Conservation (phyloP, 2,888 invertebrate species). For the Cephus runcator region DNA sequence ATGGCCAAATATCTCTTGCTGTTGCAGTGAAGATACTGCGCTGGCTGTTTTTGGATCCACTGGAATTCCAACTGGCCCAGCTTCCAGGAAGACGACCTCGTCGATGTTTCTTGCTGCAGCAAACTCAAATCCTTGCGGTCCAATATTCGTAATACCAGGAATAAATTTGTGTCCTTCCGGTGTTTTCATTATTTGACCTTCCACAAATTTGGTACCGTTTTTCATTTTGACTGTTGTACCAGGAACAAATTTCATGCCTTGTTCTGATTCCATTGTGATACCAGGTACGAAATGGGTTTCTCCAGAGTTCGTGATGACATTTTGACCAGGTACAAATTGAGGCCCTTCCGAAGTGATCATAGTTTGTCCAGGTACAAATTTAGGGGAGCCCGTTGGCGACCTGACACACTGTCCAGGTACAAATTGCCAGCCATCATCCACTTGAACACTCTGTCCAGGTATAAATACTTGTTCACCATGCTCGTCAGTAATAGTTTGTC, state of each 20-base stretch:
- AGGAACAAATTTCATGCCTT: slow-evolving; percentile 70
- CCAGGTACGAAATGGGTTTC: slow-evolving; percentile 73
- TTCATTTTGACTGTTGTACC: slow-evolving; percentile 74
- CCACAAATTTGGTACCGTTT: slow-evolving; percentile 73
- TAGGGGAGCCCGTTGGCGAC: slow-evolving; percentile 68
- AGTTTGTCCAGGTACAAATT: slow-evolving; percentile 75
- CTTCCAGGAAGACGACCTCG: slow-evolving; percentile 70
- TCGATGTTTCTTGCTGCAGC: slow-evolving; percentile 70
- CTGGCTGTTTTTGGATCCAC: slow-evolving; percentile 69
- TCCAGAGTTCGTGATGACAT: slow-evolving; percentile 67
- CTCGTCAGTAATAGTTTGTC: slow-evolving; percentile 72
- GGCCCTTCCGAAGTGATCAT: slow-evolving; percentile 72
- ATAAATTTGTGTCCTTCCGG: slow-evolving; percentile 72
- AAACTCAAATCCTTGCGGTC: slow-evolving; percentile 70
- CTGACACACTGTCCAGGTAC: slow-evolving; percentile 73
- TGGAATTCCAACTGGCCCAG: slow-evolving; percentile 69
- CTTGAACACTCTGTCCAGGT: slow-evolving; percentile 73
- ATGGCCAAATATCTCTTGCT: slow-evolving; percentile 71
- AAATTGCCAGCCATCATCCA: slow-evolving; percentile 71
- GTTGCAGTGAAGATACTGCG: slow-evolving; percentile 63
- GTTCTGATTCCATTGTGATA: slow-evolving; percentile 66
- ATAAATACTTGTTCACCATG: slow-evolving; percentile 72
- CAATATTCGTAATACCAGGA: slow-evolving; percentile 69
- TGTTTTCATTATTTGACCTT: slow-evolving; percentile 74
- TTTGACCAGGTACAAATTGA: slow-evolving; percentile 75